Conservation (phyloP, 2,113 vertebrate species). For the Otis tarda region DNA sequence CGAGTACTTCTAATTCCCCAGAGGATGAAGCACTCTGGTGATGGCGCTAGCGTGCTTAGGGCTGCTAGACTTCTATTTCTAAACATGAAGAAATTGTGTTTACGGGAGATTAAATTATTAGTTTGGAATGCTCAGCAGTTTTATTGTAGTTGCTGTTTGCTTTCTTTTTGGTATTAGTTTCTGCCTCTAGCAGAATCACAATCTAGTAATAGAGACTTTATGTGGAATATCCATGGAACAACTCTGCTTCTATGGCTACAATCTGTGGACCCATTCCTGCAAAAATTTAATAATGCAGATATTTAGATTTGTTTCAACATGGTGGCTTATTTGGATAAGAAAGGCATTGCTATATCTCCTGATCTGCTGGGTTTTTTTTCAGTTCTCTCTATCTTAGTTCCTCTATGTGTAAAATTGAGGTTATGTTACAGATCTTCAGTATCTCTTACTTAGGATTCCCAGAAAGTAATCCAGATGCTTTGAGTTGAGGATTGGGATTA, state of each 20-base stretch:
- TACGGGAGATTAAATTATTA: not conserved
- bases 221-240: not conserved
- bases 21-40: constrained; percentile 1
- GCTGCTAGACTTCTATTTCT: constrained; percentile 27
- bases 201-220: not conserved
- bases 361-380: not conserved
- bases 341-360: not conserved
- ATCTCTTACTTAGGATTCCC: not conserved
- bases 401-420: not conserved
- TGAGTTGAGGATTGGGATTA: not conserved
- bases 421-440: not conserved
- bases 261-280: not conserved
- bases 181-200: not conserved
- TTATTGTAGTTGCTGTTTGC: not conserved
- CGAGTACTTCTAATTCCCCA: constrained; percentile 28
- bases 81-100: constrained; percentile 37
- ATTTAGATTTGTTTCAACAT: not conserved
- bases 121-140: constrained; percentile 19
- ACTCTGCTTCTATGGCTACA: not conserved
- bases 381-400: not conserved
- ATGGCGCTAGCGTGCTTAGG: not conserved
- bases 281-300: not conserved
- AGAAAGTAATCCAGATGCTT: not conserved
- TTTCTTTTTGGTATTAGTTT: not conserved
- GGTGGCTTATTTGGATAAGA: not conserved